Base-by-base conservation (phyloP, 2,797 vertebrate species). In the Enteromius trimaculatus region DNA sequence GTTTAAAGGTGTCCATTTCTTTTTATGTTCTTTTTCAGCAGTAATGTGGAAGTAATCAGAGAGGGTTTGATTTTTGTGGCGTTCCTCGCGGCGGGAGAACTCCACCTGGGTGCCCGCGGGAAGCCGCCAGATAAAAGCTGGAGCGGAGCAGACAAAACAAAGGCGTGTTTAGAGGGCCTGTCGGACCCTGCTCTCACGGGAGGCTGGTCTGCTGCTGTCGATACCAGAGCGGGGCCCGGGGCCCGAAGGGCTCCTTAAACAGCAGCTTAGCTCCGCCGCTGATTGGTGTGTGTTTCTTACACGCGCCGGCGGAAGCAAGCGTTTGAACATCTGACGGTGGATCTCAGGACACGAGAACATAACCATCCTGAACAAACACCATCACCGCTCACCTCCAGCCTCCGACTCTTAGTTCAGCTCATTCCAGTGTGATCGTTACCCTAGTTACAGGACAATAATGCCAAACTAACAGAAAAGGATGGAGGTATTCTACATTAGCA, bases 21-120 rank as follows among this genome's bases (percentile, higher is more conserved):
- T 91, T 92, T 90, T 89, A 91, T 90, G 88, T 14, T 91, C 84
- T 86, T 90, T 90, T 88, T 91, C 92, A 92, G 91, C 89, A 87
- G 91, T 92, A 92, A 91, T 92, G 86, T 89, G 90, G 91, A 84
- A 81, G 91, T 94, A 95, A 95, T 94, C 93, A 93, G 92, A 93
- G 90, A 90, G 44, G 86, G 51, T 58, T 76, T 58, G 72, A 76
- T 76, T 23, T 58, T 23, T n/a, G 78, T 89, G 91, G 89, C 89
- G 71, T 55, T 58, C 53, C 53, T 58, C 53, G 9, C 23, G 11
- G n/a, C 1, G 23, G 58, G 60, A 89, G 87, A 85, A 86, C 89
- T 91, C 88, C 91, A 89, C 90, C 86, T 86, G 90, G 90, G 88
- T 85, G 84, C 83, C 85, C 5, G 82, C 79, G 89, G 85, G 60